Percentiles rank a stretch among this genome's conserved stretches.
Evolutionary conservation across 2,888 invertebrate species (phyloP).

Genomic region (Cryptocephalus primarius): DNA sequence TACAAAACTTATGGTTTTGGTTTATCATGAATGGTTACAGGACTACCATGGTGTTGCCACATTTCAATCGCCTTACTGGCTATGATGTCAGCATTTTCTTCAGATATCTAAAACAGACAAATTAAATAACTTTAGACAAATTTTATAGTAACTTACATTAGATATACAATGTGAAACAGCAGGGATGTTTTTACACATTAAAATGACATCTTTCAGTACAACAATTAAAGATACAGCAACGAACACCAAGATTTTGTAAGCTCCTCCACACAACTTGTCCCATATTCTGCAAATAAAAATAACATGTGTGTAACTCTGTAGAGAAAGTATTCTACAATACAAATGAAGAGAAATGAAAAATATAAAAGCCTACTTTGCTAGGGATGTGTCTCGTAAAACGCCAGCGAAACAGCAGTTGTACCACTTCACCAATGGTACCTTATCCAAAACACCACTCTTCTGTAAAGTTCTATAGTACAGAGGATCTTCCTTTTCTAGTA

Average conservation of each 20-base stretch:
- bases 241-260: conserved; percentile 69
- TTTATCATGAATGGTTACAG: conserved; percentile 32
- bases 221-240: conserved; percentile 64
- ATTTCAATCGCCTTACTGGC: conserved; percentile 78
- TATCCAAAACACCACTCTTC: conserved; percentile 51
- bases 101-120: conserved; percentile 49
- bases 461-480: conserved; percentile 58
- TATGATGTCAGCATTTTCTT: conserved; percentile 71
- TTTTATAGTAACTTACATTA: conserved; percentile 41
- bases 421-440: conserved; percentile 65
- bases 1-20: too few relatives aligned
- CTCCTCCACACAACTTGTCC: conserved; percentile 82
- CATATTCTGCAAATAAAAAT: conserved; percentile 54
- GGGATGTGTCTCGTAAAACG: conserved; percentile 63
- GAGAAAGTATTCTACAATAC: too few relatives aligned
- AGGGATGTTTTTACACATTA: conserved; percentile 49
- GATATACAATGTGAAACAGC: conserved; percentile 55
- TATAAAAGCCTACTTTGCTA: conserved; percentile 58
- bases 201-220: conserved; percentile 54
- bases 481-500: conserved; percentile 70
- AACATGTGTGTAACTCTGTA: too few relatives aligned
- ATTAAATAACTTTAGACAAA: not conserved
- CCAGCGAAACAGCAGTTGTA: conserved; percentile 76
- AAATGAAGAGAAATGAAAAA: too few relatives aligned
- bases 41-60: conserved; percentile 72